Conservation (phyloP, 2,113 vertebrate genomes). For the Mormyrus iriodes region DNA sequence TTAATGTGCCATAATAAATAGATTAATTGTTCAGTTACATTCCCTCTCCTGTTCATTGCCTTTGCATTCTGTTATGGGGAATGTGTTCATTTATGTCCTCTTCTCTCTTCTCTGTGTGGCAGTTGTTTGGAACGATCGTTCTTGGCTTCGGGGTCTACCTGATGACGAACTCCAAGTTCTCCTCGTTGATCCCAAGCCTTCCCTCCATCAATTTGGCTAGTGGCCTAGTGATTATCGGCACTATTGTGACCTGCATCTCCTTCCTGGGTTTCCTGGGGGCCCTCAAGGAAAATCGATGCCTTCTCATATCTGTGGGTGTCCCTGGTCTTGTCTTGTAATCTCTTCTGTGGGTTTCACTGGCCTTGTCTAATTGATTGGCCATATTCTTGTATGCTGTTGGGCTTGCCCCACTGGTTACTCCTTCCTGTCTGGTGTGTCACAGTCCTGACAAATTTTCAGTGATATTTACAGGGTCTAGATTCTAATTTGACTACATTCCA, state of each 20-base stretch:
- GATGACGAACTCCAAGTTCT: slow-evolving; percentile 44
- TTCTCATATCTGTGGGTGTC: slow-evolving; percentile 68
- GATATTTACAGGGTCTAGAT: background rate
- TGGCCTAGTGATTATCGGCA: slow-evolving; percentile 63
- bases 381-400: background rate
- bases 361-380: background rate
- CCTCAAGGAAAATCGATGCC: slow-evolving; percentile 80
- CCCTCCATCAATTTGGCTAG: slow-evolving; percentile 57
- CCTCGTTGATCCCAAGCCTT: slow-evolving; percentile 49
- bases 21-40: background rate
- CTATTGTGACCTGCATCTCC: slow-evolving; percentile 74
- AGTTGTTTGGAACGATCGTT: slow-evolving; percentile 67
- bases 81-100: background rate
- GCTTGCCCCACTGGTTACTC: background rate
- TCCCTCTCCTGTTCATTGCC: no score
- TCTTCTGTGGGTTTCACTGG: background rate
- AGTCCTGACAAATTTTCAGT: background rate
- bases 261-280: slow-evolving; percentile 81
- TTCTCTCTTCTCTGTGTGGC: slow-evolving; percentile 18
- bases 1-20: background rate
- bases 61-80: background rate
- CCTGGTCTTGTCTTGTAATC: no score
- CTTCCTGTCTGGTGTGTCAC: background rate
- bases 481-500: background rate
- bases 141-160: slow-evolving; percentile 63